These are phyloP conservation scores for Cantharis rufa DNA, from an alignment of 2,888 invertebrate genomes.

Conservation along the genomic window DNA sequence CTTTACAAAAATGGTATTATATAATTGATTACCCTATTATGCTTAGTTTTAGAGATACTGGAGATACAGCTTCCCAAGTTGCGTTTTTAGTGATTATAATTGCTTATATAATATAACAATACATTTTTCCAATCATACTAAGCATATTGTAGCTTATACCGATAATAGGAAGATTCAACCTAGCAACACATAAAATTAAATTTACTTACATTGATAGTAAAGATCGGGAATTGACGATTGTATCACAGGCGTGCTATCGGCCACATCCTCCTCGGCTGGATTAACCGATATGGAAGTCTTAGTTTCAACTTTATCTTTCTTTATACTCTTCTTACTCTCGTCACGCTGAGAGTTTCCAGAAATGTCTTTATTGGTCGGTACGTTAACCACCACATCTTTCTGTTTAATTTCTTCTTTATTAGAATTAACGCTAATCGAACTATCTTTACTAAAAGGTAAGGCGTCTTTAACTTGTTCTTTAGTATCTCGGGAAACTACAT, in stretches of 20 bases:
- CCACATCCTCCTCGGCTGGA: not conserved
- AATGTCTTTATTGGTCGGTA: slow-evolving; percentile 14
- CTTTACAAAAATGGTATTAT: too few relatives aligned
- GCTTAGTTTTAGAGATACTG: too few relatives aligned
- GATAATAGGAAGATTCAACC: too few relatives aligned
- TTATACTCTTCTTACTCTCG: slow-evolving; percentile 16
- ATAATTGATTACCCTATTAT: too few relatives aligned
- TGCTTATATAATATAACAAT: too few relatives aligned
- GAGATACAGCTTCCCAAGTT: too few relatives aligned
- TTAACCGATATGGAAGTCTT: not conserved
- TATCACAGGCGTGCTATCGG: slow-evolving; percentile 9
- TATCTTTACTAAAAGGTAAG: slow-evolving; percentile 11
- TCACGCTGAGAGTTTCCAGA: slow-evolving; percentile 6
- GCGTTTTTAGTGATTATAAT: too few relatives aligned
- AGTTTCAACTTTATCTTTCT: slow-evolving; percentile 16
- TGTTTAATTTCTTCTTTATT: slow-evolving; percentile 22
- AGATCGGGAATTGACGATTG: slow-evolving; percentile 11
- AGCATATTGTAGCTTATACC: too few relatives aligned
- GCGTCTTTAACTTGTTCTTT: slow-evolving; percentile 37
- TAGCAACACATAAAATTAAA: not conserved
- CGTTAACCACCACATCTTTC: slow-evolving; percentile 16
- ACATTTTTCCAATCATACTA: too few relatives aligned
- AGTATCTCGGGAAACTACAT: slow-evolving; percentile 9
- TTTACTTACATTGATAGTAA: slow-evolving; percentile 15
- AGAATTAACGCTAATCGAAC: slow-evolving; percentile 12